Conservation (phyloP, 2,888 invertebrate species). For the Octodonta nipae region DNA sequence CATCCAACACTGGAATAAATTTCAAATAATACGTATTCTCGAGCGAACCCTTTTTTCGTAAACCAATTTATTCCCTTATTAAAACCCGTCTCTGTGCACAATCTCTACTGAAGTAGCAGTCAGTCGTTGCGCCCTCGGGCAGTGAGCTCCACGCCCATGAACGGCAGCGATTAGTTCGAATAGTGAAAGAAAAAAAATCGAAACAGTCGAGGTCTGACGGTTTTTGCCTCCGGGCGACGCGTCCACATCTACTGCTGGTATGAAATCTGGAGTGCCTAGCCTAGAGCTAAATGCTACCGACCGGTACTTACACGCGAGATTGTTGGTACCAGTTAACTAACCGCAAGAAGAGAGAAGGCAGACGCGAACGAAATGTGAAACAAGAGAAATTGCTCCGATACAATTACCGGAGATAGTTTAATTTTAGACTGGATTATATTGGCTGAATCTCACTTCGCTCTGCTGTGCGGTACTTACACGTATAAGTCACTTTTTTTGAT, state of each 20-base stretch:
- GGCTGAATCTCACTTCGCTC: too few species aligned
- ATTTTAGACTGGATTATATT: too few species aligned
- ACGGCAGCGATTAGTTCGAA: constrained; percentile 13
- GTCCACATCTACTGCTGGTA: constrained; percentile 6
- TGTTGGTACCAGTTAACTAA: constrained; percentile 6
- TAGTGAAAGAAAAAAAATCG: constrained; percentile 4
- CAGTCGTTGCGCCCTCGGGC: constrained; percentile 10
- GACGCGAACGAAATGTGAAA: too few species aligned
- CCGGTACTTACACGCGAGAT: constrained; percentile 15
- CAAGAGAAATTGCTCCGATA: too few species aligned
- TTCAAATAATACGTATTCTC: too few species aligned
- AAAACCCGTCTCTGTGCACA: background rate
- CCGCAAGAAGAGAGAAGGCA: too few species aligned
- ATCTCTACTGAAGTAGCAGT: constrained; percentile 4
- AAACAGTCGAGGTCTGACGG: constrained; percentile 7
- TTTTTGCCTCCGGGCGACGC: constrained; percentile 11
- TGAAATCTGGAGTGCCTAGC: constrained; percentile 16
- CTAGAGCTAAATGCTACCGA: constrained; percentile 15
- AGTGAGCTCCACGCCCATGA: constrained; percentile 17
- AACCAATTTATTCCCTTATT: too few species aligned
- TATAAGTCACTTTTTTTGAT: too few species aligned
- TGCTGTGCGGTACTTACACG: too few species aligned
- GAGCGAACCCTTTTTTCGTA: too few species aligned
- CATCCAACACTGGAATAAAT: too few species aligned
- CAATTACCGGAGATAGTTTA: too few species aligned